phyloP scores from a whole-genome alignment of 1,140 invertebrate genomes.

The Halictus rubicundus region DNA sequence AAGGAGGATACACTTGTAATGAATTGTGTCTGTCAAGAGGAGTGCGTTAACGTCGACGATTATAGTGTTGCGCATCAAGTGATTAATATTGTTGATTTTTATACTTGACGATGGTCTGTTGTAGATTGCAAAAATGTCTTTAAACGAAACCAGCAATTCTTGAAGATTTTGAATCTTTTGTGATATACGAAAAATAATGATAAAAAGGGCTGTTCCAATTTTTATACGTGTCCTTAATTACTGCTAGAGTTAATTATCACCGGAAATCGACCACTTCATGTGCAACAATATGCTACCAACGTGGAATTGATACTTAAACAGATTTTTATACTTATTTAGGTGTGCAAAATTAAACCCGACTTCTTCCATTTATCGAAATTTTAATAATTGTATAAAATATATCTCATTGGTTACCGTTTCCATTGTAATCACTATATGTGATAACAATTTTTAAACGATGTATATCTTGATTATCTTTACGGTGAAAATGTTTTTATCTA shows the following conservation, averaged over 20 bases:
- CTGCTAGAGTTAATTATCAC: background rate
- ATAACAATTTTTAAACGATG: conserved; percentile 1
- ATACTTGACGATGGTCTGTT: background rate
- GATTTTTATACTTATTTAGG: background rate
- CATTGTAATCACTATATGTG: background rate
- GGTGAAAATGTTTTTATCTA: background rate
- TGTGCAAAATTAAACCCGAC: background rate
- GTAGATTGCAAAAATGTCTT: background rate
- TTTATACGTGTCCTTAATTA: too few species aligned
- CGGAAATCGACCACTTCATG: background rate
- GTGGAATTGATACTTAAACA: conserved; percentile 2
- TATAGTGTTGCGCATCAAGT: conserved; percentile 4
- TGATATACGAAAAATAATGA: too few species aligned
- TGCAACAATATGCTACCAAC: conserved; percentile 1
- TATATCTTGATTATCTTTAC: conserved; percentile 1
- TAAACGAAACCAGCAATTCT: background rate
- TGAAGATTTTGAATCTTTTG: background rate
- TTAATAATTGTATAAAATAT: conserved; percentile 35
- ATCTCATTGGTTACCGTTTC: background rate
- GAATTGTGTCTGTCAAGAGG: conserved; percentile 14
- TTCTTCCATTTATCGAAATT: conserved; percentile 14
- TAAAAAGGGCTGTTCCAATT: too few species aligned
- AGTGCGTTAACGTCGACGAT: conserved; percentile 1
- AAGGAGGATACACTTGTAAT: background rate
- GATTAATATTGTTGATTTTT: background rate